Evolutionary conservation across 2,113 vertebrate species (phyloP), one percentile per base, ranked within the genome.

Genomic region (Oreochromis niloticus): DNA sequence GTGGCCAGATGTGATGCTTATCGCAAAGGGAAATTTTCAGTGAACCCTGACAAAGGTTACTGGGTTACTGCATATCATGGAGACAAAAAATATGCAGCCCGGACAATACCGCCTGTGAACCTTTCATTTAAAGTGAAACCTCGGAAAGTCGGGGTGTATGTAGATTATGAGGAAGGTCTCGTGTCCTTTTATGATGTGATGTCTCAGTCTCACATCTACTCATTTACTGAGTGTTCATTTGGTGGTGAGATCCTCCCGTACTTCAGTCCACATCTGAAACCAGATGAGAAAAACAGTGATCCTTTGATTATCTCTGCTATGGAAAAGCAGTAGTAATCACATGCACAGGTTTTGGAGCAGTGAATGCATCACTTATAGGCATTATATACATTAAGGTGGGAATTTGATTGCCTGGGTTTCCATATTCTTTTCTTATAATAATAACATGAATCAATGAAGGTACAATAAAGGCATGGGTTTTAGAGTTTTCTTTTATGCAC

Each of bases 181-280:
- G 94, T 98, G 63, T 97, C 97, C 17, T 98, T 98, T 87, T 98
- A 97, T 24, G 95, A 97, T 4, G 93, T 93, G 80, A 89, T 9
- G 1, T 57, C 87, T 24, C 9, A 57, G 9, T 61, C 87, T 32
- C 96, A 96, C 22, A 97, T 98, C 81, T 97, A 96, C 24, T 97
- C 97, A 0, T 98, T 97, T 79, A 97, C 90, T 5, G 91, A 89
- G 3, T 95, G 95, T 59, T 94, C 83, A 0, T 98, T 98, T 63
- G 90, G 78, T 2, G 96, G 87, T 7, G 91, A 95, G 19, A 92
- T 98, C 2, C 93, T 95, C 88, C 97, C 97, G 0, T 97, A 97
- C 36, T 97, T 98, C 84, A 94, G 92, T 80, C 22, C 2, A 2
- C 22, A 2, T 22, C 95, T 50, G 1, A 80, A 82, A 7, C 11